Conservation (phyloP, 2,888 invertebrate genomes). For the Diachrysia chrysitis region DNA sequence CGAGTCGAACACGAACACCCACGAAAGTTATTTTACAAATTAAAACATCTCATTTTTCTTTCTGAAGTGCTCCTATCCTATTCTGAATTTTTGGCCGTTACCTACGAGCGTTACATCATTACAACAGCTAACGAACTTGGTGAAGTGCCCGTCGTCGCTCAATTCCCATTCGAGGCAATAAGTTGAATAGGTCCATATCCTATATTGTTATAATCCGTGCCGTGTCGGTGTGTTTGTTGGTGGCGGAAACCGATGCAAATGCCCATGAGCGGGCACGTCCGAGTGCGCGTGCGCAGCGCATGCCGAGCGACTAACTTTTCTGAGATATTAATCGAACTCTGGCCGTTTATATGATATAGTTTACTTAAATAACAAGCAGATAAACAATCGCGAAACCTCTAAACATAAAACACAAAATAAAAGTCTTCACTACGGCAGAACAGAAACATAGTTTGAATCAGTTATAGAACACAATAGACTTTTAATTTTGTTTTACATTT, state of each 20-base stretch:
- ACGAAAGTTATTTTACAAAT: too few relatives aligned
- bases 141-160: slow-evolving; percentile 7
- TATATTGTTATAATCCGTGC: slow-evolving; percentile 52
- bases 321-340: background rate
- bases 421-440: too few relatives aligned
- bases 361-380: background rate
- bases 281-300: slow-evolving; percentile 44
- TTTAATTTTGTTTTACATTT: too few relatives aligned
- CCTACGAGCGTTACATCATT: background rate
- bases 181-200: slow-evolving; percentile 50
- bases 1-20: too few relatives aligned
- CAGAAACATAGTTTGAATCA: too few relatives aligned
- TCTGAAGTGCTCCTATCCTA: too few relatives aligned
- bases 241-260: slow-evolving; percentile 63
- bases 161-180: slow-evolving; percentile 20
- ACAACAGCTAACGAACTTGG: background rate
- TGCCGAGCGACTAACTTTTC: slow-evolving; percentile 23
- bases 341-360: background rate
- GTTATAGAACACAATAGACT: too few relatives aligned
- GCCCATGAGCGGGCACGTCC: slow-evolving; percentile 50
- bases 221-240: slow-evolving; percentile 53
- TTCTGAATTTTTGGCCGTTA: background rate
- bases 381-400: background rate
- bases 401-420: background rate
- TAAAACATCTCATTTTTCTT: too few relatives aligned